Base-by-base conservation (phyloP, 2,888 invertebrate species). In the Chydorus sphaericus region DNA sequence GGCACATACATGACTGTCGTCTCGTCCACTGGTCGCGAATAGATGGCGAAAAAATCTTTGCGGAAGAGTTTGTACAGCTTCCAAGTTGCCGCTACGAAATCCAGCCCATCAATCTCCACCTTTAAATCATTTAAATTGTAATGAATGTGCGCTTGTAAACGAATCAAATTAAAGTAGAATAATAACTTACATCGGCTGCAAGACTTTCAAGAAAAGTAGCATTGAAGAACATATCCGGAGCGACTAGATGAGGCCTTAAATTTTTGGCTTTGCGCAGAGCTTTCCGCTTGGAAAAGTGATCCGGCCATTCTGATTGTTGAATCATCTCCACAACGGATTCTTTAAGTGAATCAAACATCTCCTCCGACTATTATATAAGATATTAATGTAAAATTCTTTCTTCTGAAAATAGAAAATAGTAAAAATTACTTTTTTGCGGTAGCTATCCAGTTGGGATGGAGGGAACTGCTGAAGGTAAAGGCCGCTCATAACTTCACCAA, bases 401-500 rank as follows among this genome's bases (percentile, higher is more conserved):
- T 38, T 29, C n/a, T 28, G n/a, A 10, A 52, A 39, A 30, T 33
- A 29, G 20, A 49, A 48, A 28, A 56, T 14, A 29, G 29, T 33
- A 36, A 10, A 7, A 51, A 60, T 62, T 58, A 74, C 73, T 66
- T 70, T 69, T 52, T 66, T 66, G 16, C 69, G 64, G 48, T 73
- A 65, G 53, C 67, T 65, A 39, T 69, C 65, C 49, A 74, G 63
- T 61, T 71, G 68, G 48, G 67, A 65, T 26, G 68, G 67, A 38
- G 68, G 66, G 62, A 70, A 72, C 59, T 73, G 71, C 48, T 68
- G 68, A 36, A 73, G 69, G 60, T 74, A 75, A 57, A 74, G 65
- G 31, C 72, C 72, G 44, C 73, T 71, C 26, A 73, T 67, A 5
- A 69, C 68, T 59, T 62, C 61, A 26, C 63, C 61, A 56, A 62